Base-by-base conservation (phyloP, 2,113 vertebrate genomes). In the Perccottus glenii region DNA sequence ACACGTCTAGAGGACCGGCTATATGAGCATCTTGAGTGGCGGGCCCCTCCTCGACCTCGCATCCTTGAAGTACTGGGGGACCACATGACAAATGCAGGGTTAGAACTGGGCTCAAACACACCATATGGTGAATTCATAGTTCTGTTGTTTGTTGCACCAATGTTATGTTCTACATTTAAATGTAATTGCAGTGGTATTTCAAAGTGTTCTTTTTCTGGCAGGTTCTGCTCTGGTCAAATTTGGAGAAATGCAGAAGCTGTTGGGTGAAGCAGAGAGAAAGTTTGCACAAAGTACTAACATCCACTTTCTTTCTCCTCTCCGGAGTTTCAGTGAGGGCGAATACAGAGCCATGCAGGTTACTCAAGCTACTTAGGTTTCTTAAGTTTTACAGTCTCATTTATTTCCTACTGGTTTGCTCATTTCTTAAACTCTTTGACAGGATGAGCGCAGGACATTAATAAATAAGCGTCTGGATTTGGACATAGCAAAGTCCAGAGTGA, bases 1-100 rank as follows among this genome's bases (percentile, higher is more conserved):
- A 93, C 94, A 32, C 94, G 96, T 60, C 92, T 97, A 81, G 96
- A 98, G 90, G 95, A 98, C 80, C 94, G 94, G 86, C 93, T 98
- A 27, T 98, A 96, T 80, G 94, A 95, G 77, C 95, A 94, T 64
- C 86, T 97, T 71, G 96, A 97, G n/a, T 94, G 95, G 89, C 95
- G 92, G 78, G 89, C 88, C 49, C 94, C 94, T 4, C 91, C 93
- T 78, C 94, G 96, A 51, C 83, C 93, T 81, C 94, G 93, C 76
- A 93, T 94, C 53, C 91, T 91, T 8, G 95, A 98, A 85, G 80
- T 92, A 67, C 82, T 97, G 76, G 95, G 95, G 70, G 94, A 97
- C 57, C 89, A 94, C 43, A 95, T 97, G 96, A 94, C 88, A 64
- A 94, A 95, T 82, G 94, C 96, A 33, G 96, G 95, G 16, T 91